Conservation (phyloP, 2,888 invertebrate species). For the Thereva nobilitata region DNA sequence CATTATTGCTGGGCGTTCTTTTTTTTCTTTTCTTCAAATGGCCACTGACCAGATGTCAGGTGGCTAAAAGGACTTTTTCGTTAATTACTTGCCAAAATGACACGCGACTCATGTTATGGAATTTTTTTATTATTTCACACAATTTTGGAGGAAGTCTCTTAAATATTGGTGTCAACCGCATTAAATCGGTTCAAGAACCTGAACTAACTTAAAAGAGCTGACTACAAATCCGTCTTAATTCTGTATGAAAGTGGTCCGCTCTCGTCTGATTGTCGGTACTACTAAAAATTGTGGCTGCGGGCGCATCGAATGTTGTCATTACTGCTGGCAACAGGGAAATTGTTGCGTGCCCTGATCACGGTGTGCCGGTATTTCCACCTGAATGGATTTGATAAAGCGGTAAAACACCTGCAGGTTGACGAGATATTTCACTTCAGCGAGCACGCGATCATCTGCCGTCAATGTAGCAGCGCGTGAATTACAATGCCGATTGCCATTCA, state of each 20-base stretch:
- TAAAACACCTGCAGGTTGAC: conserved; percentile 39
- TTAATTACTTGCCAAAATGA: too few species aligned
- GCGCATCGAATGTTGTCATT: conserved; percentile 10
- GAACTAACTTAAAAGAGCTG: not conserved
- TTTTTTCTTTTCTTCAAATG: not conserved
- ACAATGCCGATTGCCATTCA: conserved; percentile 18
- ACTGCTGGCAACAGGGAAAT: conserved; percentile 8
- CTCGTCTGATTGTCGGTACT: conserved; percentile 15
- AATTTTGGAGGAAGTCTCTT: too few species aligned
- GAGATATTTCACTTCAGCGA: conserved; percentile 33
- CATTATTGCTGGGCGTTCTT: not conserved
- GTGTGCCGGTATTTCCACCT: conserved; percentile 31
- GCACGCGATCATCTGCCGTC: conserved; percentile 36
- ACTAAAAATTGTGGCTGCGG: conserved; percentile 5
- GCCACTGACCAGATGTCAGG: conserved; percentile 32
- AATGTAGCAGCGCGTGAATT: conserved; percentile 18
- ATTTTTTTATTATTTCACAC: too few species aligned
- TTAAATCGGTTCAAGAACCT: not conserved
- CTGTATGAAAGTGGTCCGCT: not conserved
- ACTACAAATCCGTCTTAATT: not conserved
- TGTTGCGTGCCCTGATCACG: conserved; percentile 4
- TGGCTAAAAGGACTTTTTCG: too few species aligned
- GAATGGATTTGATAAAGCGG: conserved; percentile 39
- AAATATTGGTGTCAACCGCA: too few species aligned
- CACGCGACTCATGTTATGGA: too few species aligned